These are phyloP conservation scores for Lycopodina hypogea DNA, from an alignment of 37 sponge, comb jelly and placozoan species.

Conservation along the genomic window DNA sequence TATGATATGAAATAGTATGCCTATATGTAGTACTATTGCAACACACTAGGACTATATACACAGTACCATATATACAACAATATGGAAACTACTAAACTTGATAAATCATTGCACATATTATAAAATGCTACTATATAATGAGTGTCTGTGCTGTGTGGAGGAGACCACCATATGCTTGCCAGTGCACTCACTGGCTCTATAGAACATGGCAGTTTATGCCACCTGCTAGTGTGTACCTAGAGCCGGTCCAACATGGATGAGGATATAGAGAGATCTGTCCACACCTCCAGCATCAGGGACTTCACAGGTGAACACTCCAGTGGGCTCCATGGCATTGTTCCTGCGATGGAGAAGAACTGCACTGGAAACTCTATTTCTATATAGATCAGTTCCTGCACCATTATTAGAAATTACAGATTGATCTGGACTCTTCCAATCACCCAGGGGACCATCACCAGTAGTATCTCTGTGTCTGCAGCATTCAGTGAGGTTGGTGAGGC, in stretches of 20 bases:
- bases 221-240: background rate
- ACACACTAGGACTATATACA: too few relatives aligned
- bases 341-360: background rate
- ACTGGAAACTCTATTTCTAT: background rate
- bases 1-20: too few relatives aligned
- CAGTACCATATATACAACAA: too few relatives aligned
- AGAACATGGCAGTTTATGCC: background rate
- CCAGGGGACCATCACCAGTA: background rate
- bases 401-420: background rate
- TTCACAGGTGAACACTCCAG: conserved; percentile 30
- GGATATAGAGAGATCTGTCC: background rate
- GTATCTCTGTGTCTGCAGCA: conserved; percentile 1
- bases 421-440: background rate
- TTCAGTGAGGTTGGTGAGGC: background rate
- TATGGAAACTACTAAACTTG: too few relatives aligned
- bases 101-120: too few relatives aligned
- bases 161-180: too few relatives aligned
- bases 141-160: too few relatives aligned
- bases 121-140: too few relatives aligned
- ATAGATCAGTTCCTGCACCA: background rate
- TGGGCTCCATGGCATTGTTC: background rate
- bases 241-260: background rate
- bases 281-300: conserved; percentile 6
- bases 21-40: too few relatives aligned
- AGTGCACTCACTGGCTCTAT: background rate